phyloP scores from a whole-genome alignment of 2,888 invertebrate species.

The Sinotaia quadrata region DNA sequence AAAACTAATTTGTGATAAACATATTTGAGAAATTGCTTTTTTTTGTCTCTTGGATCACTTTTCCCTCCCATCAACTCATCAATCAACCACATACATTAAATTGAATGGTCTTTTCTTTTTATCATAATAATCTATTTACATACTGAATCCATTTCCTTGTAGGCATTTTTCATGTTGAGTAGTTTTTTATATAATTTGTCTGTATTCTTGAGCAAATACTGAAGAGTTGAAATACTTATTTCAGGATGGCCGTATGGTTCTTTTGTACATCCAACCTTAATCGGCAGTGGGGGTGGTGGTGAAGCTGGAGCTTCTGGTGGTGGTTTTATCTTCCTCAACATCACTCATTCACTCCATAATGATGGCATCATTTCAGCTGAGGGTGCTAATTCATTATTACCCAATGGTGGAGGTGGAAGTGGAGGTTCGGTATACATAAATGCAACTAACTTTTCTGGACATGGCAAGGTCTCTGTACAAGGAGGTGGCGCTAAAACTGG shows the following conservation, averaged over 20 bases:
- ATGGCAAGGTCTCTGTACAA: slow-evolving; percentile 47
- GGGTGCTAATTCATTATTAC: slow-evolving; percentile 43
- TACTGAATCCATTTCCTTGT: no score
- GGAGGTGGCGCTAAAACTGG: slow-evolving; percentile 47
- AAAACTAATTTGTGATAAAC: no score
- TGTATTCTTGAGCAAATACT: no score
- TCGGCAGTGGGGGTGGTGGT: slow-evolving; percentile 56
- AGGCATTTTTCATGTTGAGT: no score
- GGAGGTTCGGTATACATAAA: slow-evolving; percentile 53
- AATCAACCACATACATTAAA: no score
- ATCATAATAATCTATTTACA: no score
- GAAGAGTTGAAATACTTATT: no score
- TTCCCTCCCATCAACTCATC: no score
- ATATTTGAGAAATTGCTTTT: no score
- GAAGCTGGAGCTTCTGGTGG: slow-evolving; percentile 47
- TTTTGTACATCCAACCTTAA: slow-evolving; percentile 44
- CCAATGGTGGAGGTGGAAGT: slow-evolving; percentile 56
- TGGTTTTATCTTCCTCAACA: slow-evolving; percentile 45
- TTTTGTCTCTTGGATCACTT: no score
- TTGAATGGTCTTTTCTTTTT: no score
- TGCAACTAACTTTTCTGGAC: slow-evolving; percentile 56
- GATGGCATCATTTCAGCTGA: slow-evolving; percentile 50
- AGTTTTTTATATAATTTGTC: no score
- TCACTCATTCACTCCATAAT: slow-evolving; percentile 46
- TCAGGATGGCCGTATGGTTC: slow-evolving; percentile 53